These are phyloP conservation scores for Phyllostomus discolor DNA, from an alignment of 2,113 vertebrate genomes.

Conservation along the genomic window DNA sequence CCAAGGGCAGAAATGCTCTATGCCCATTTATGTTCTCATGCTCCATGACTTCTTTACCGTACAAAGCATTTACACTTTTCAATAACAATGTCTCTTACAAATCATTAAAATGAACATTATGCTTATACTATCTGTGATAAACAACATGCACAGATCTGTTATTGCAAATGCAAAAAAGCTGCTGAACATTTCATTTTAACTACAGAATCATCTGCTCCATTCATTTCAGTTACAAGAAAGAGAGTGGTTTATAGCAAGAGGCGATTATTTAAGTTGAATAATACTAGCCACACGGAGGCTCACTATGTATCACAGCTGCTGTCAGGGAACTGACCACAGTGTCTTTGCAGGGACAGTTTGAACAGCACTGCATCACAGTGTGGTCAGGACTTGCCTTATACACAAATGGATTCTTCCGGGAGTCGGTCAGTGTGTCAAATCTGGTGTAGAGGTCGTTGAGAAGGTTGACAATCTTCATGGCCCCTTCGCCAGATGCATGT, in stretches of 20 bases:
- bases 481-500: constrained; percentile 97
- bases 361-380: rapidly evolving
- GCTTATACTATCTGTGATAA: background rate
- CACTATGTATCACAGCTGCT: rapidly evolving
- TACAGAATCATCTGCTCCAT: background rate
- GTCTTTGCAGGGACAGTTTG: rapidly evolving
- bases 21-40: constrained; percentile 29
- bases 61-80: constrained; percentile 9
- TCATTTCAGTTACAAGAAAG: background rate
- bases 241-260: constrained; percentile 4
- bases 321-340: rapidly evolving
- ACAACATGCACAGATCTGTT: background rate
- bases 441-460: constrained; percentile 98
- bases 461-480: constrained; percentile 99
- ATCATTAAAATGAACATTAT: background rate
- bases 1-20: background rate
- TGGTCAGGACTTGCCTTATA: constrained; percentile 88
- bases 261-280: background rate
- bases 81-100: background rate
- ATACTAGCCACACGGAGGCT: background rate
- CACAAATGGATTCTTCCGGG: constrained; percentile 96
- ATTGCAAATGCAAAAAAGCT: background rate
- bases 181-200: background rate
- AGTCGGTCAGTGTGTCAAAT: constrained; percentile 98
- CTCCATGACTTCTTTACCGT: background rate